These are phyloP conservation scores for Cuculus canorus DNA, from an alignment of 2,797 vertebrate species.

Conservation along the genomic window DNA sequence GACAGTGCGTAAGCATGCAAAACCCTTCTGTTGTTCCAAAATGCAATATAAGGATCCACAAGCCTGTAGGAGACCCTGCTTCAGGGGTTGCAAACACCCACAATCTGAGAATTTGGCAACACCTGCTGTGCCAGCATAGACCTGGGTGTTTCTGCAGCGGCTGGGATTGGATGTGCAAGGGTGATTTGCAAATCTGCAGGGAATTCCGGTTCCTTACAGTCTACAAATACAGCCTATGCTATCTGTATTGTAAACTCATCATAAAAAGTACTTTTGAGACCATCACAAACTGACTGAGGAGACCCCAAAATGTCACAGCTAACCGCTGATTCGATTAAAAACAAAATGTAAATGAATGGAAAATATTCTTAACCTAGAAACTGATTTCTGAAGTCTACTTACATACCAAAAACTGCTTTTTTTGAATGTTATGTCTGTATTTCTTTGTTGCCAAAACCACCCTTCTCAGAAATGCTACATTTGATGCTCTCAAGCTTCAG, in stretches of 20 bases:
- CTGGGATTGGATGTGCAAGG: not conserved
- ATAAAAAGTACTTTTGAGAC: not conserved
- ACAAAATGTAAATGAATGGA: not conserved
- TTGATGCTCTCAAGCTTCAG: not conserved
- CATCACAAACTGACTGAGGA: not conserved
- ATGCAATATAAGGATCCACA: not conserved
- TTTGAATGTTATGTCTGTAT: not conserved
- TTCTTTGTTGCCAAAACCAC: not conserved
- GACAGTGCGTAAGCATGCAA: not conserved
- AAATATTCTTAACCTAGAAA: slow-evolving; percentile 21
- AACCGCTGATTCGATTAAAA: not conserved
- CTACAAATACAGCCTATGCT: not conserved
- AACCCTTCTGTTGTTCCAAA: not conserved
- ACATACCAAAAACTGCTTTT: not conserved
- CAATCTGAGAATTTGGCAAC: not conserved
- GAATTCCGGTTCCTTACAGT: not conserved
- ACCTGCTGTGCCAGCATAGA: not conserved
- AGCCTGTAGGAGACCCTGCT: not conserved
- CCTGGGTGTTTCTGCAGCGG: not conserved
- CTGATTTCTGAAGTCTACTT: not conserved
- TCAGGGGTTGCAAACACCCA: not conserved
- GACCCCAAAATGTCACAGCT: not conserved
- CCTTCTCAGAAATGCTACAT: not conserved
- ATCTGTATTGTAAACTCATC: not conserved
- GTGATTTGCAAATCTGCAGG: not conserved